Evolutionary conservation across 2,113 vertebrate genomes (phyloP), one percentile per base, ranked within the genome.

Genomic region (Pagrus major): DNA sequence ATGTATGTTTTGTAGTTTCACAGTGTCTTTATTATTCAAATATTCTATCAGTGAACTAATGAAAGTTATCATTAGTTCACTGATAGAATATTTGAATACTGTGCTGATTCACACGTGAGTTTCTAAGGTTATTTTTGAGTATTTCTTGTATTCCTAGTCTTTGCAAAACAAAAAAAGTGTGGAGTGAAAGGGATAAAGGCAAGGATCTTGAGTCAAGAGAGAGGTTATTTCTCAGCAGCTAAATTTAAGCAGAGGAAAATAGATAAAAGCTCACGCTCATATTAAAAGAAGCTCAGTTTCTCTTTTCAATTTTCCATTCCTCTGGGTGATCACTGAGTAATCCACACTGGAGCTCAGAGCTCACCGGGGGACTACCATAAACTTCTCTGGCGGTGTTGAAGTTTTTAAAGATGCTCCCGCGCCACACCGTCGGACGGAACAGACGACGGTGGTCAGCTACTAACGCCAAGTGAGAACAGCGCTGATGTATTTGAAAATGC

Each of bases 401-500:
- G 25, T 31, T 46, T 78, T 51, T 2, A 8, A 8, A 78, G 70
- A 51, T 31, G 29, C 66, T 68, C 11, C 15, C 33, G 31, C 23
- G 0, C 52, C 42, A 33, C 42, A 20, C 9, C 1, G 6, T 65
- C 71, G 15, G 20, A 51, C 41, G 25, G 35, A 70, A 20, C 5
- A 0, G 35, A 47, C 3, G 33, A 23, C 8, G 23, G 67, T 39
- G 66, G 73, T 78, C 80, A 63, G 60, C 60, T 49, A 42, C 59
- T 67, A 68, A 51, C 11, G 6, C 9, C 65, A 55, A 73, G 52
- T 21, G 70, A 81, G 76, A 41, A 29, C 58, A 35, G 66, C 35
- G 2, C 54, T 6, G 68, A 71, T 69, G 65, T 47, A 60, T 75
- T 54, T 52, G 52, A 87, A 84, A 90, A 80, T 58, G 80, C 76